A percentile compares a stretch with the other conserved stretches of the same genome.
phyloP scores from a whole-genome alignment of 2,797 vertebrate species.

The Cetoscarus ocellatus region DNA sequence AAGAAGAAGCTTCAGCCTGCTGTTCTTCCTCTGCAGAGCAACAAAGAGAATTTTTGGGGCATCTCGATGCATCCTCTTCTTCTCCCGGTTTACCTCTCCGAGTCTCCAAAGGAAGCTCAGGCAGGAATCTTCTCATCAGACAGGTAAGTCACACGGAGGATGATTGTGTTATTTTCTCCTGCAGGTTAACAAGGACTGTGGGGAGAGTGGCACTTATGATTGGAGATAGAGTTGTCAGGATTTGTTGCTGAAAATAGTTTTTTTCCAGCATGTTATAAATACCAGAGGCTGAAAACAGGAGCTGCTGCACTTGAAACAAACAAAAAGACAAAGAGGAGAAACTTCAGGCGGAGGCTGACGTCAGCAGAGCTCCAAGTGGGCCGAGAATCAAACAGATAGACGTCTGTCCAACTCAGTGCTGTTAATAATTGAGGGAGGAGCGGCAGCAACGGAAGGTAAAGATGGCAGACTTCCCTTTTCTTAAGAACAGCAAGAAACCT shows the following conservation, averaged over 20 bases:
- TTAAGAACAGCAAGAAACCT: too few relatives aligned
- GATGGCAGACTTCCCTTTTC: neutral
- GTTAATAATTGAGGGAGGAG: neutral
- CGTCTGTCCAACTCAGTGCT: neutral
- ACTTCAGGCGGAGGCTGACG: neutral
- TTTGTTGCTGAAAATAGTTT: neutral
- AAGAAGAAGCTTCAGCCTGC: neutral
- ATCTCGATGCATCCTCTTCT: neutral
- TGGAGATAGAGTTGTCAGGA: neutral
- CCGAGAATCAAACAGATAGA: neutral
- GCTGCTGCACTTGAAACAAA: neutral
- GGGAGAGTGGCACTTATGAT: neutral
- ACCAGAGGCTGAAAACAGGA: neutral
- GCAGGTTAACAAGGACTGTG: neutral
- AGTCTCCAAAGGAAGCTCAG: neutral
- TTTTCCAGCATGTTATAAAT: neutral
- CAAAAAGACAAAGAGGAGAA: neutral
- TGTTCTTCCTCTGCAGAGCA: neutral
- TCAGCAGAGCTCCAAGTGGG: neutral
- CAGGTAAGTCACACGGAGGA: neutral
- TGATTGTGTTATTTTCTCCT: too few relatives aligned
- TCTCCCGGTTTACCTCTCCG: neutral
- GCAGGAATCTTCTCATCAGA: neutral
- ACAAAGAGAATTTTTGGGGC: neutral
- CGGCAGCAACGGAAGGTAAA: neutral